Evolutionary conservation across 2,113 vertebrate genomes (phyloP), one percentile per base, ranked within the genome.

Genomic region (Notarius quadriscutis): DNA sequence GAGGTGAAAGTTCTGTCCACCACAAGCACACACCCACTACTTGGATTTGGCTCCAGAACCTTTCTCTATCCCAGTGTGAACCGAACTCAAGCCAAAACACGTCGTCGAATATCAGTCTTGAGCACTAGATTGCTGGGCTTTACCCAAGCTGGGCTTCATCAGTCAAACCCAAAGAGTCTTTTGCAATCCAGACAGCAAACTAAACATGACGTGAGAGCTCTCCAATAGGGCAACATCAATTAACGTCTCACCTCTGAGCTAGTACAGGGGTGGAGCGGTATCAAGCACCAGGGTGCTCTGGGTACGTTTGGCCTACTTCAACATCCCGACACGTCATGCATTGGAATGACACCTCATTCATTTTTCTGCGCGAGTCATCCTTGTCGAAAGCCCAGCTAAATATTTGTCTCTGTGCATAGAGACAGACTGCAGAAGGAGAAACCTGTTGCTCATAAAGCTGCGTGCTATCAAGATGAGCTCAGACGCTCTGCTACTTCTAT

Each of bases 401-500:
- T 58, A 58, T 67, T 72, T 53, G 30, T 50, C 5, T 34, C 34
- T 34, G 15, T 30, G 71, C 18, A 25, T 83, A 90, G 83, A 82
- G 72, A 58, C 17, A 50, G 81, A 77, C 65, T 87, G 9, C 62
- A 55, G 51, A 57, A 84, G 34, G 41, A 91, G 90, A 11, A 93
- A 92, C 90, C 91, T 94, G 92, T 91, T 90, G 92, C 89, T 92
- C 91, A 92, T 93, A 88, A 92, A 91, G 87, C 89, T 82, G 85
- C 34, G 6, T 51, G 86, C 48, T 60, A 65, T 89, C 78, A 69
- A 87, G 84, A 78, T 82, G 50, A 85, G 65, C 72, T 65, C 25
- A 20, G 62, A n/a, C 30, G 63, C 63, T 58, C 58, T 18, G 84
- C 12, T 67, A 57, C 72, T 71, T 90, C 87, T 90, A 79, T 62